Evolutionary conservation across 2,797 vertebrate genomes (phyloP), one percentile per base, ranked within the genome.

Genomic region (Menidia menidia): DNA sequence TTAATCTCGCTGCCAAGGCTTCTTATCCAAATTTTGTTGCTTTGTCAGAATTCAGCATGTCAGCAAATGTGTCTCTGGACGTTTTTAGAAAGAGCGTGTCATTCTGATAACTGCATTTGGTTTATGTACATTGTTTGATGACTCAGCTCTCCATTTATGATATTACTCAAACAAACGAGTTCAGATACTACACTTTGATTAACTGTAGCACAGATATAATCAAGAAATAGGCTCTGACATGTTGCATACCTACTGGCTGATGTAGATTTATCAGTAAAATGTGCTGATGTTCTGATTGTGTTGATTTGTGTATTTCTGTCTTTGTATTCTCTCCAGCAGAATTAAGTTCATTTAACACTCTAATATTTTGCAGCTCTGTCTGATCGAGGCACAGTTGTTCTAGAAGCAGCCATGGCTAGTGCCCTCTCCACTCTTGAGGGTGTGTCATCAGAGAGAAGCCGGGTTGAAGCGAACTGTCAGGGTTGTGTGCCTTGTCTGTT

Each of bases 301-400:
- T 2, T 25, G 7, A 39, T 31, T 0, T 47, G 6, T 60, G 6
- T 68, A 15, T 64, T 50, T 48, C n/a, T 59, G 7, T 32, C 39
- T 32, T 30, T 54, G 18, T 42, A 6, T 16, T 32, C 4, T 13
- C 9, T 52, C 8, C 31, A 4, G 7, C 12, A 50, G 6, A 19
- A 16, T 42, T 7, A 39, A 4, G 6, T 2, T 39, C 35, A 7
- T 39, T 7, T 7, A 8, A 2, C 39, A 16, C 11, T 2, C 35
- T n/a, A n/a, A n/a, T n/a, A n/a, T 59, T 47, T 19, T 62, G 44
- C 91, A 99, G 98, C 94, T 0, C 88, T 99, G 66, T 98, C 97
- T 0, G 95, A 93, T 71, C 94, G 95, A 1, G 98, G 98, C 12
- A 99, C 97, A 0, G 90, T 96, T 82, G 96, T 96, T 47, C 75